A percentile compares a stretch with the other conserved stretches of the same genome.
phyloP scores from a whole-genome alignment of 2,113 vertebrate species.

The Desmodus rotundus region DNA sequence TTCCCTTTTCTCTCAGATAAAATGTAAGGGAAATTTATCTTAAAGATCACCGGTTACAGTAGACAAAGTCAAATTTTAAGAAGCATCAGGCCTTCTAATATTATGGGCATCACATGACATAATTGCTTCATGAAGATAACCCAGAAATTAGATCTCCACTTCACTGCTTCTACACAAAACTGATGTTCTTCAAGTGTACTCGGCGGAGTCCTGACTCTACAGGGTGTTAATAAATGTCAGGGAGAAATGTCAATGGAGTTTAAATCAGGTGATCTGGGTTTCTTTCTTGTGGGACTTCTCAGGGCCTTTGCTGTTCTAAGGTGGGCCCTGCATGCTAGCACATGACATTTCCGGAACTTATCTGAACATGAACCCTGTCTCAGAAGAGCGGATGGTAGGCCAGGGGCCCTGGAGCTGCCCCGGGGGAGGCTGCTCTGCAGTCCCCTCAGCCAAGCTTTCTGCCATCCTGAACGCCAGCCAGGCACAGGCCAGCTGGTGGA shows the following conservation, averaged over 20 bases:
- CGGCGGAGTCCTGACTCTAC: neutral
- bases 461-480: neutral
- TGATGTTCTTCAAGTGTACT: neutral
- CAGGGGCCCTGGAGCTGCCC: neutral
- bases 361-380: neutral
- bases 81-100: neutral
- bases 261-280: neutral
- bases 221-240: neutral
- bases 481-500: neutral
- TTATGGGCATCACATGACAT: neutral
- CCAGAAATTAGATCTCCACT: neutral
- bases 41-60: neutral
- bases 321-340: fast-evolving
- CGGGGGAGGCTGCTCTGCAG: neutral
- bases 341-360: neutral
- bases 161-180: neutral
- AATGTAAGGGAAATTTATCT: neutral
- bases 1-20: neutral
- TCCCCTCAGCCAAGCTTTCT: neutral
- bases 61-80: neutral
- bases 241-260: neutral
- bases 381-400: neutral
- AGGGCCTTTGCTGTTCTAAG: neutral
- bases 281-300: neutral
- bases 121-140: neutral